Conservation (phyloP, 2,888 invertebrate species). For the Sinentomon sp. region DNA sequence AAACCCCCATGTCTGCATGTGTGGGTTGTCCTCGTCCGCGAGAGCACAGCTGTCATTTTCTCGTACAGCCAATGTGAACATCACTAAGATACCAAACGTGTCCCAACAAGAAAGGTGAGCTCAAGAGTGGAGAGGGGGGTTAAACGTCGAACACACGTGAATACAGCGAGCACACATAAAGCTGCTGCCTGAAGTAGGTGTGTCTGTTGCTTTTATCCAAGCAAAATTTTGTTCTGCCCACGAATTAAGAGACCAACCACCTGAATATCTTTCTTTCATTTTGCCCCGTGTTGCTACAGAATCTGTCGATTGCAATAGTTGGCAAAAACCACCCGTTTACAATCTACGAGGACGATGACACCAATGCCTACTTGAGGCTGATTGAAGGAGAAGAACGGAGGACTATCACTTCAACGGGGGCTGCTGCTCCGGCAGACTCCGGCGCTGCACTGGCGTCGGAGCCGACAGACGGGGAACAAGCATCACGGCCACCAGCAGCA, state of each 20-base stretch:
- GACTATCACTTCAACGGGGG: conserved; percentile 15
- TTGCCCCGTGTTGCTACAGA: conserved; percentile 26
- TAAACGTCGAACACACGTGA: neutral
- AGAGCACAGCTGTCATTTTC: too few species aligned
- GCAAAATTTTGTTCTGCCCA: too few species aligned
- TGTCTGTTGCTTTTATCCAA: too few species aligned
- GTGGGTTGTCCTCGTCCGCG: too few species aligned
- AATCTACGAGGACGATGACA: conserved; percentile 46
- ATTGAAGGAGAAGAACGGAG: conserved; percentile 30
- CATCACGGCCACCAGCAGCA: conserved; percentile 18
- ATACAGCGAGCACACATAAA: conserved; percentile 3
- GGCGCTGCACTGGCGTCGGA: conserved; percentile 17
- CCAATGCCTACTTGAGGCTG: conserved; percentile 28
- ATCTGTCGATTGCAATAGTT: conserved; percentile 77
- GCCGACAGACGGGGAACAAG: conserved; percentile 14
- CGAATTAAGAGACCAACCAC: neutral
- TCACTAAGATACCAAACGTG: too few species aligned
- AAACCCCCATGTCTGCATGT: too few species aligned
- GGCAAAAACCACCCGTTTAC: conserved; percentile 56
- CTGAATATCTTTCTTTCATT: conserved; percentile 1
- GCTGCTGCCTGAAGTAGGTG: neutral
- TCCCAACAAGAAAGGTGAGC: too few species aligned
- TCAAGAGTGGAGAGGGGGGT: too few species aligned
- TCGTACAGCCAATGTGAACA: too few species aligned
- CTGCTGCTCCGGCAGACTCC: conserved; percentile 22